phyloP scores from a whole-genome alignment of 2,113 vertebrate species.

The Paracanthobrama guichenoti region DNA sequence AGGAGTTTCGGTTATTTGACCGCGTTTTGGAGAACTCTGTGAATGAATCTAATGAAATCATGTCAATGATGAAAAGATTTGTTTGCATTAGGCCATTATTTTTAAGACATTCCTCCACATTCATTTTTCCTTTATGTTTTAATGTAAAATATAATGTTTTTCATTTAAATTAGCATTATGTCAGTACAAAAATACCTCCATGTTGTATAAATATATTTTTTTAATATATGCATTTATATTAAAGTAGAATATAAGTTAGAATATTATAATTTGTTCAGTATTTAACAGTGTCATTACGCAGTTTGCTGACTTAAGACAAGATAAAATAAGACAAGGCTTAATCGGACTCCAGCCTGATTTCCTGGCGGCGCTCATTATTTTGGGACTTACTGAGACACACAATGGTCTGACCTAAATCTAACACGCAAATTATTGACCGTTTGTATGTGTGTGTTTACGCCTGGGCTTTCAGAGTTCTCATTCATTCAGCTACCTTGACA shows the following conservation, averaged over 20 bases:
- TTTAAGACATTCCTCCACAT: background rate
- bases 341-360: background rate
- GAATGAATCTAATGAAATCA: background rate
- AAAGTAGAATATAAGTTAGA: background rate
- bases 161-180: too few relatives aligned
- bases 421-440: background rate
- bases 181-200: too few relatives aligned
- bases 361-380: background rate
- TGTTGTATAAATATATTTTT: background rate
- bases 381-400: background rate
- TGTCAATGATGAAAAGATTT: background rate
- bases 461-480: background rate
- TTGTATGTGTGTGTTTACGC: background rate
- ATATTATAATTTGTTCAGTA: background rate
- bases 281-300: background rate
- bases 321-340: background rate
- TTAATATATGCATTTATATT: background rate
- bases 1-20: background rate
- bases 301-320: background rate
- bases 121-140: background rate
- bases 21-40: background rate
- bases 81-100: background rate
- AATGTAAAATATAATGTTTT: too few relatives aligned
- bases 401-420: conserved; percentile 10
- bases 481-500: background rate